phyloP scores from a whole-genome alignment of 2,113 vertebrate species.

The Genyomyrus donnyi region DNA sequence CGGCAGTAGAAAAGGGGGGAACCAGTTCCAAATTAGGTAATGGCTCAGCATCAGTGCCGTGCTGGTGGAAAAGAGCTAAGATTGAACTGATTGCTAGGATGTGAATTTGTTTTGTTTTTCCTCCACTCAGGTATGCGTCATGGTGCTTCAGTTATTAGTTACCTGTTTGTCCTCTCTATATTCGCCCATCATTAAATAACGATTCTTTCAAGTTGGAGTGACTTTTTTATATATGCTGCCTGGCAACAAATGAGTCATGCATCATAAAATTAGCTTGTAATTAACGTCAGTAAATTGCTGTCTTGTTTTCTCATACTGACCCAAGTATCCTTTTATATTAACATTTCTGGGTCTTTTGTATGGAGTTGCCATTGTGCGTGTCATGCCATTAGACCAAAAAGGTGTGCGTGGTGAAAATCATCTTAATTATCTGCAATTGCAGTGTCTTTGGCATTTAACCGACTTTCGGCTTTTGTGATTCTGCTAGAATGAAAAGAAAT shows the following conservation, averaged over 20 bases:
- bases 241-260: not conserved
- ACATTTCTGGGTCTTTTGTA: not conserved
- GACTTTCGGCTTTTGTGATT: not conserved
- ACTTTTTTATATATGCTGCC: not conserved
- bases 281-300: not conserved
- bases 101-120: not conserved
- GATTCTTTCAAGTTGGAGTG: not conserved
- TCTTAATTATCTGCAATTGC: not conserved
- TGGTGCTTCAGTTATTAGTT: not conserved
- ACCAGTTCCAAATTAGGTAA: not conserved
- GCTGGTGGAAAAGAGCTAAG: not conserved
- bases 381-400: not conserved
- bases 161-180: not conserved
- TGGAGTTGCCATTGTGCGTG: not conserved
- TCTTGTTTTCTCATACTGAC: not conserved
- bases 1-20: not conserved
- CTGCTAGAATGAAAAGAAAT: not conserved
- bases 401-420: not conserved
- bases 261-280: not conserved
- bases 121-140: not conserved
- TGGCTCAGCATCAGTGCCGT: not conserved
- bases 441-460: not conserved
- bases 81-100: not conserved
- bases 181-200: not conserved
- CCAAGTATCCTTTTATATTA: not conserved